Evolutionary conservation across 2,113 vertebrate species (phyloP), one percentile per base, ranked within the genome.

Genomic region (Romanogobio albipinnatus): DNA sequence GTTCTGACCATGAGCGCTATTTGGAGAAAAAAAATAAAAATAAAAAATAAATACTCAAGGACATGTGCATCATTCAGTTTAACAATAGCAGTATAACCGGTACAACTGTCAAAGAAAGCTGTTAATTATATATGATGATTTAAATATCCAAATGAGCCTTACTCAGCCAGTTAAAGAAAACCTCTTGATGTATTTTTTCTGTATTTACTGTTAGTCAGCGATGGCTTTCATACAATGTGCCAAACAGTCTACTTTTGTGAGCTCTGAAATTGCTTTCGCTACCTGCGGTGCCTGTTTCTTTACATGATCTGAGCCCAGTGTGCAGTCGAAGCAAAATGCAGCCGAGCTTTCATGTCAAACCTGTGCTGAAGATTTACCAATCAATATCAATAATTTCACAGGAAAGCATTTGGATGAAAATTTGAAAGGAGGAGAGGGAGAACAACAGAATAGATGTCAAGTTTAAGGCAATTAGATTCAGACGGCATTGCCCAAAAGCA

Each of bases 371-470:
- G 36, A 47, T 88, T 86, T 85, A 24, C 74, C 43, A 64, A 77
- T 80, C 71, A 49, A 58, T 15, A 11, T 66, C 76, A 87, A 83
- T 84, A 29, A 29, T 29, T 29, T 77, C 45, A 85, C 61, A 36
- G 80, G 88, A 84, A 88, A 89, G 78, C 29, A 36, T 47, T 70
- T 85, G 79, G 43, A 75, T 81, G 1, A 85, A 85, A 89, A 84
- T 83, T 82, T 81, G 45, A 43, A 85, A 78, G 24, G 10, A 84
- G 49, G 56, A 56, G 53, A 74, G 68, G 39, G 56, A 77, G 36
- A 61, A 49, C 80, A 86, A 80, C 33, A 83, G 8, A 26, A 87
- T 39, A 83, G 13, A 62, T 81, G 61, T 71, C 22, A 36, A 59
- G 66, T 70, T 78, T 59, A 61, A 74, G 19, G 59, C 78, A 81